Conservation (phyloP, 1,140 invertebrate species). For the Argopecten irradians region DNA sequence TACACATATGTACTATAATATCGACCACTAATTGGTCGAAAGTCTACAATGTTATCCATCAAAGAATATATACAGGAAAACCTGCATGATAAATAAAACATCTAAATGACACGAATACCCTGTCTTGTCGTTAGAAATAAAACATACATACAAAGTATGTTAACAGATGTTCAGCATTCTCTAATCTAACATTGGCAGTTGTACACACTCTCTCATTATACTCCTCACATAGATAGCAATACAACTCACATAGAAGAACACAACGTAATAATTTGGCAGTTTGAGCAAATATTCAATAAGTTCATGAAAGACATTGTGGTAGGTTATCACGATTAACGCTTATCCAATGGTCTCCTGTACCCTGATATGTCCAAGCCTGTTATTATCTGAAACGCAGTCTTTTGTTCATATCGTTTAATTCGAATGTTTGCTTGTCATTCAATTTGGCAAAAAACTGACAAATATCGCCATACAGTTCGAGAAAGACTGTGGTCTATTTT, state of each 20-base stretch:
- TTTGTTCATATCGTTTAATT: neutral
- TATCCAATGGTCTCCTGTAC: too few species aligned
- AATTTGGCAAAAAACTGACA: neutral
- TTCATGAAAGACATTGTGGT: slow-evolving; percentile 1
- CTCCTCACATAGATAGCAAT: neutral
- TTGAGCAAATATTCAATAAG: neutral
- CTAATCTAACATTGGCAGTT: neutral
- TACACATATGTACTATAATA: neutral
- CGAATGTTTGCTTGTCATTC: neutral
- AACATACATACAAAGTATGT: neutral
- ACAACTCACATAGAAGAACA: neutral
- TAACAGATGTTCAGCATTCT: neutral
- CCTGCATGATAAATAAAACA: neutral
- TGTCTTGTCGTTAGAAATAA: neutral
- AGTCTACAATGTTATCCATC: neutral
- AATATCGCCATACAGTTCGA: neutral
- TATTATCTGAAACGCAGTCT: too few species aligned
- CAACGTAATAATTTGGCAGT: neutral
- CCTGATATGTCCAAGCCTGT: too few species aligned
- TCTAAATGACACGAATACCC: neutral
- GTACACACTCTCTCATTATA: neutral
- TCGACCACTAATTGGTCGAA: slow-evolving; percentile 8
- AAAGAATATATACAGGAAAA: neutral
- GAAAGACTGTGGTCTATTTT: neutral
- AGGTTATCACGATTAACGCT: too few species aligned